Evolutionary conservation across 2,888 invertebrate species (phyloP).

Genomic region (Serripes groenlandicus): DNA sequence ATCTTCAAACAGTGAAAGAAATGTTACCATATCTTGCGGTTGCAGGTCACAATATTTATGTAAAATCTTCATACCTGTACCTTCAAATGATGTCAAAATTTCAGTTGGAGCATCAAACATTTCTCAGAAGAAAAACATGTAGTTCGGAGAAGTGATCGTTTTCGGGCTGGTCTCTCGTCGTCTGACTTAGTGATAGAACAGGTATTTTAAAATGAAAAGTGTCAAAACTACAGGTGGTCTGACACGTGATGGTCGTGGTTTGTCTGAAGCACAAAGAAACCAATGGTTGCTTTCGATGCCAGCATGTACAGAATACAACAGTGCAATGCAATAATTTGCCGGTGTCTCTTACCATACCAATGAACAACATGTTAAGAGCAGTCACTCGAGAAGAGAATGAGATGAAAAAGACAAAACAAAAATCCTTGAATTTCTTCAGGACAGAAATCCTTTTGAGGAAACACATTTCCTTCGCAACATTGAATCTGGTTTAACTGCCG

Average conservation of each 20-base stretch:
- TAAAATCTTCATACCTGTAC: conserved; percentile 32
- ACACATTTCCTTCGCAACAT: no score
- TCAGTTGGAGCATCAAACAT: conserved; percentile 3
- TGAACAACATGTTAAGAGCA: conserved; percentile 34
- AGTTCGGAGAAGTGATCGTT: conserved; percentile 57
- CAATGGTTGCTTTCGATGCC: conserved; percentile 69
- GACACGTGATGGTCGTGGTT: conserved; percentile 66
- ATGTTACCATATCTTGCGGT: conserved; percentile 51
- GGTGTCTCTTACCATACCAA: no score
- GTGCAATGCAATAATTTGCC: conserved; percentile 36
- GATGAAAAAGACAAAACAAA: no score
- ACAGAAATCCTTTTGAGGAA: no score
- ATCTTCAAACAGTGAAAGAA: conserved; percentile 23
- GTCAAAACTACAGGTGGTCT: no score
- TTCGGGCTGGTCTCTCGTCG: conserved; percentile 74
- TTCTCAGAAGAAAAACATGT: background rate
- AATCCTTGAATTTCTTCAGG: no score
- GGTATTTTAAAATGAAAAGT: no score
- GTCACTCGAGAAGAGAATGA: no score
- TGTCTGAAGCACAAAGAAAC: conserved; percentile 62
- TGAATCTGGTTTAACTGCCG: no score
- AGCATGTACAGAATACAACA: conserved; percentile 56
- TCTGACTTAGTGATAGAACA: no score
- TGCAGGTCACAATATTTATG: conserved; percentile 34
- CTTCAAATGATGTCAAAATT: conserved; percentile 27